phyloP scores from a whole-genome alignment of 2,888 invertebrate species.

The Rugalucina vietnamica region DNA sequence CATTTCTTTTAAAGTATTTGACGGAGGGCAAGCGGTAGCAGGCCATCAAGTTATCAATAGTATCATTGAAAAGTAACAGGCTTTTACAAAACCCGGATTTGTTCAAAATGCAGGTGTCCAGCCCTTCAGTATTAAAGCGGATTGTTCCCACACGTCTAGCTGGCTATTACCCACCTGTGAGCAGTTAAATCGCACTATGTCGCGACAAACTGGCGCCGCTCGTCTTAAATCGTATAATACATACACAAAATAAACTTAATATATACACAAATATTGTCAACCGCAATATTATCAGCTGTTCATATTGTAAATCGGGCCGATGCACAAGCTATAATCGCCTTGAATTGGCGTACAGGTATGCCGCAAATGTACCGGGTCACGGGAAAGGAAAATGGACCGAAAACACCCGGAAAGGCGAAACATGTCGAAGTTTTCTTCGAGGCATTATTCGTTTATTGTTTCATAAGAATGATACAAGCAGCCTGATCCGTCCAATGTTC shows the following conservation, averaged over 20 bases:
- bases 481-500: too few species aligned
- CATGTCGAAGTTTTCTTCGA: too few species aligned
- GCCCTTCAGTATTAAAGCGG: slow-evolving; percentile 9
- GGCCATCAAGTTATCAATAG: background rate
- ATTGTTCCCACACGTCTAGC: slow-evolving; percentile 42
- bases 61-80: slow-evolving; percentile 1
- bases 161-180: slow-evolving; percentile 60
- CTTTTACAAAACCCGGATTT: background rate
- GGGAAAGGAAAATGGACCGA: too few species aligned
- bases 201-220: slow-evolving; percentile 54
- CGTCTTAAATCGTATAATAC: slow-evolving; percentile 54
- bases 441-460: too few species aligned
- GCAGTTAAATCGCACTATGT: slow-evolving; percentile 41
- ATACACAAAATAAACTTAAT: slow-evolving; percentile 51
- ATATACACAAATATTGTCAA: slow-evolving; percentile 55
- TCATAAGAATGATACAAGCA: too few species aligned
- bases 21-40: background rate
- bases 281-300: slow-evolving; percentile 59
- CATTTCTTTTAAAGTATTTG: background rate
- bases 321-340: background rate
- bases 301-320: slow-evolving; percentile 24
- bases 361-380: too few species aligned
- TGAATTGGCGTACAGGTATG: background rate
- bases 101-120: slow-evolving; percentile 5
- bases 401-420: too few species aligned